phyloP scores from a whole-genome alignment of 2,797 vertebrate species.

The Melopsittacus undulatus region DNA sequence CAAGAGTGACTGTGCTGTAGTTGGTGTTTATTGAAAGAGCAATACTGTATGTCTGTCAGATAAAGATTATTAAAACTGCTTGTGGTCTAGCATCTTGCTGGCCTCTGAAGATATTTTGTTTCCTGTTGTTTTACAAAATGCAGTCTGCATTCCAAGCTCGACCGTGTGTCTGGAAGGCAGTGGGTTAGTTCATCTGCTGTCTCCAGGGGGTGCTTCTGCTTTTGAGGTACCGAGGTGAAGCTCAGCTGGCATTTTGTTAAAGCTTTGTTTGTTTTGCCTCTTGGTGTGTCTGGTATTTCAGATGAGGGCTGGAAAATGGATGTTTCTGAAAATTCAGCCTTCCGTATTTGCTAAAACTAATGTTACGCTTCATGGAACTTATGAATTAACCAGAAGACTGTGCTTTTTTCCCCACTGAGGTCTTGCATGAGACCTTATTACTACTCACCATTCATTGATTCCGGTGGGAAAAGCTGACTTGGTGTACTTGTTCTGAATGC shows the following conservation, averaged over 20 bases:
- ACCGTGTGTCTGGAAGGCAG: accelerated
- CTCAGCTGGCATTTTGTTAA: not conserved
- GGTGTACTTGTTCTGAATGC: not conserved
- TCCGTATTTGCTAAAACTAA: not conserved
- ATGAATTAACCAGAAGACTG: not conserved
- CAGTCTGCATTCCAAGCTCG: accelerated
- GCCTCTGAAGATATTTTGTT: not conserved
- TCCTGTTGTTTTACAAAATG: not conserved
- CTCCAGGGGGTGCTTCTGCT: not conserved
- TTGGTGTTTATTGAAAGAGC: not conserved
- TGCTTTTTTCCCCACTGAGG: not conserved
- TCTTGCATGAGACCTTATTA: not conserved
- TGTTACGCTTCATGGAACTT: not conserved
- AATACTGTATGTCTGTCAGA: not conserved
- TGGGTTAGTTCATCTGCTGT: not conserved
- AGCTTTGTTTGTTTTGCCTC: not conserved
- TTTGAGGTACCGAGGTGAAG: not conserved
- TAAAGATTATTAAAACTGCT: not conserved
- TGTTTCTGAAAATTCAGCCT: not conserved
- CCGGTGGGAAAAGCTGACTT: not conserved
- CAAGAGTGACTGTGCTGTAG: not conserved
- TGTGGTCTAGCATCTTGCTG: not conserved
- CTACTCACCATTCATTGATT: not conserved
- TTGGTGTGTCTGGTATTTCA: not conserved
- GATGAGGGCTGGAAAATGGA: not conserved